Evolutionary conservation across 2,888 invertebrate species (phyloP).

Genomic region (Cancer borealis): DNA sequence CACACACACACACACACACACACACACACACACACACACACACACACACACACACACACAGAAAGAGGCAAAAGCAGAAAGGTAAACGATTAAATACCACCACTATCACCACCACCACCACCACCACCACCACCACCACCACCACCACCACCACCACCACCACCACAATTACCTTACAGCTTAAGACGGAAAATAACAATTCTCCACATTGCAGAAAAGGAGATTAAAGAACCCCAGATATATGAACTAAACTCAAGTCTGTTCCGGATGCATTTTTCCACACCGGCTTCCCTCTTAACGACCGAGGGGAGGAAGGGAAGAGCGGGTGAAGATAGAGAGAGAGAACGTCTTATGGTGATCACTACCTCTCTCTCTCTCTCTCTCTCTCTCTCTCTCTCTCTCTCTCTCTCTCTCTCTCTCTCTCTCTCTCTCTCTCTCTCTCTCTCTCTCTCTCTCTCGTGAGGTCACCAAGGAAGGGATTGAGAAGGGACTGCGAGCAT

Average conservation of each 20-base stretch:
- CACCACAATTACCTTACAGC: neutral
- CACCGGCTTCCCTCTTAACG: neutral
- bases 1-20: neutral
- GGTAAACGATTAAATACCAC: neutral
- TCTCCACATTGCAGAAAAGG: slow-evolving; percentile 18
- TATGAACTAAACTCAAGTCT: slow-evolving; percentile 17
- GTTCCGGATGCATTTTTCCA: neutral
- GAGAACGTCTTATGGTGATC: slow-evolving; percentile 34
- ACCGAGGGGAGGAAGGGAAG: neutral
- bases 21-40: slow-evolving; percentile 12
- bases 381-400: slow-evolving; percentile 28
- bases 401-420: neutral
- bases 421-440: slow-evolving; percentile 20
- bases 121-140: neutral
- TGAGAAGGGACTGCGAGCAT: neutral
- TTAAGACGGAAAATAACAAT: neutral
- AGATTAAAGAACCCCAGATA: slow-evolving; percentile 12
- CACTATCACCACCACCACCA: neutral
- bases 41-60: slow-evolving; percentile 16
- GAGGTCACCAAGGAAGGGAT: slow-evolving; percentile 17
- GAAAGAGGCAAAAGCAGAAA: neutral
- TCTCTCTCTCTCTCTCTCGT: slow-evolving; percentile 28
- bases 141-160: slow-evolving; percentile 21
- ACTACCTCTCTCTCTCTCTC: neutral
- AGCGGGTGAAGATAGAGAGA: neutral